Evolutionary conservation across 2,888 invertebrate genomes (phyloP), one percentile per base, ranked within the genome.

Genomic region (Ophion costatus): DNA sequence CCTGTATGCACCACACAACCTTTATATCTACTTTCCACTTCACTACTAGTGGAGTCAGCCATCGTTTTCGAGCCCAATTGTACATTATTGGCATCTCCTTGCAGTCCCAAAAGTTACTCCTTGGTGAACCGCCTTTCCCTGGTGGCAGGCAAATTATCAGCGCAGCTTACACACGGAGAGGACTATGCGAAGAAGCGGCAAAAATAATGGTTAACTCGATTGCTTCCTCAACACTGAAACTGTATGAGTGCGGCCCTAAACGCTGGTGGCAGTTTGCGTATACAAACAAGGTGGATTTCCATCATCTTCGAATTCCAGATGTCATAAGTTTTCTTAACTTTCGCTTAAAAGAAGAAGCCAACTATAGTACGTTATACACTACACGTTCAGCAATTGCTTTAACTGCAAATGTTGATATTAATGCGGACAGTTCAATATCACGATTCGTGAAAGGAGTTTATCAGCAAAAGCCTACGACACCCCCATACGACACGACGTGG

Each of bases 11-110:
- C 88, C 29, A 83, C 87, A 11, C 90, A 91, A 74, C 87, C 90
- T 0, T 92, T 90, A 91, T 92, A 85, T 69, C 91, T 92, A 0
- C 9, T 91, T 6, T 91, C 90, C 71, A 51, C 38, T 14, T 73
- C 77, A 29, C 70, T 88, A n/a, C 66, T 81, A 42, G 29, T 51
- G 0, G 2, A 61, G 73, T 59, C 83, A 57, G 80, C 83, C n/a
- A 74, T 90, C 17, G 33, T 82, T 67, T 89, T 92, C 51, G 10
- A 81, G 51, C 90, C 90, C 14, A 17, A 74, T 42, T 66, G 20
- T 63, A 80, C 88, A 38, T 82, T 91, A 24, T 78, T 91, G 24
- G 67, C 83, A 20, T 90, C 87, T 56, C 83, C 87, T 89, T 84
- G 83, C 85, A 90, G 89, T 63, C 0, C 45, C 45, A 51, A 70